Conservation (phyloP, 23 tunicate genomes). For the Ciona savignyi region DNA sequence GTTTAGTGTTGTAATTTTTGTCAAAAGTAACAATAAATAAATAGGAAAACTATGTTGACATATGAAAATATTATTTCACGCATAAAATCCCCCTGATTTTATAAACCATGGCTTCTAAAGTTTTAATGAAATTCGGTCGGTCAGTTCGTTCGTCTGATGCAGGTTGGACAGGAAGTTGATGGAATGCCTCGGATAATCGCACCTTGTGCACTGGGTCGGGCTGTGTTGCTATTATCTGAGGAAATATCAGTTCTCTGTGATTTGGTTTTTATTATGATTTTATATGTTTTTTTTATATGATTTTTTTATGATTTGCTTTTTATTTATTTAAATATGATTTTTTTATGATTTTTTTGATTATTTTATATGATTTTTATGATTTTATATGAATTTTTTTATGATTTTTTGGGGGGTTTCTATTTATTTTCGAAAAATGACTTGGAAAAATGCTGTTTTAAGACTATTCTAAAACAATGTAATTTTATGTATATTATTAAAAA, state of each 20-base stretch:
- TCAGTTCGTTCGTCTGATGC: slow-evolving; percentile 21
- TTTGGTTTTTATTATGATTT: neutral
- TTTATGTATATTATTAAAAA: no score
- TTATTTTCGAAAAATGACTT: no score
- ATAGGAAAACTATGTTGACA: neutral
- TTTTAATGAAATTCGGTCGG: slow-evolving; percentile 24
- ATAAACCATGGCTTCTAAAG: slow-evolving; percentile 54
- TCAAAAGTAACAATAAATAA: neutral
- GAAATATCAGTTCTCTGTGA: no score
- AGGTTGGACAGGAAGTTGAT: neutral
- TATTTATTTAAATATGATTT: no score
- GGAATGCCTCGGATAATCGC: slow-evolving; percentile 33
- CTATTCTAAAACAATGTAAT: no score
- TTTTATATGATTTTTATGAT: no score
- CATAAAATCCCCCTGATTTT: slow-evolving; percentile 62
- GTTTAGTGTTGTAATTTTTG: no score
- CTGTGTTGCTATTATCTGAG: slow-evolving; percentile 42
- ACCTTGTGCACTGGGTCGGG: slow-evolving; percentile 35
- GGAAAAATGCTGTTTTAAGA: no score
- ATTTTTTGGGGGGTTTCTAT: no score
- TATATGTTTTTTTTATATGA: neutral
- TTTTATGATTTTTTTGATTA: no score
- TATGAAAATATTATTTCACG: slow-evolving; percentile 32
- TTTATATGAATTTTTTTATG: no score
- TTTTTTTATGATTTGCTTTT: neutral